Evolutionary conservation across 2,113 vertebrate genomes (phyloP).

Genomic region (Rattus norvegicus): GRCr8 NC_086019.1:185429501-185430000

Average conservation of each 20-base stretch:
- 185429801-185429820: not conserved
- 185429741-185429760: not conserved
- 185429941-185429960: not conserved
- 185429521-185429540: not conserved
- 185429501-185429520: fast-evolving
- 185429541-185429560: not conserved
- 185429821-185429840: not conserved
- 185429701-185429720: not conserved
- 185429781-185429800: not conserved
- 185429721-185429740: not conserved
- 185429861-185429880: not conserved
- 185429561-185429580: not conserved
- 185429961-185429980: not conserved
- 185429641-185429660: not conserved
- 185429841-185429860: not conserved
- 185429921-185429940: not conserved
- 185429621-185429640: not conserved
- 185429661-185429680: not conserved
- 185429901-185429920: not conserved
- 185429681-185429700: too few species aligned
- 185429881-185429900: not conserved
- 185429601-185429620: not conserved
- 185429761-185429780: not conserved
- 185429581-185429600: not conserved
- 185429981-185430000: not conserved